Base-by-base conservation (phyloP, 1,140 invertebrate species). In the Drosophila oshimai region DNA sequence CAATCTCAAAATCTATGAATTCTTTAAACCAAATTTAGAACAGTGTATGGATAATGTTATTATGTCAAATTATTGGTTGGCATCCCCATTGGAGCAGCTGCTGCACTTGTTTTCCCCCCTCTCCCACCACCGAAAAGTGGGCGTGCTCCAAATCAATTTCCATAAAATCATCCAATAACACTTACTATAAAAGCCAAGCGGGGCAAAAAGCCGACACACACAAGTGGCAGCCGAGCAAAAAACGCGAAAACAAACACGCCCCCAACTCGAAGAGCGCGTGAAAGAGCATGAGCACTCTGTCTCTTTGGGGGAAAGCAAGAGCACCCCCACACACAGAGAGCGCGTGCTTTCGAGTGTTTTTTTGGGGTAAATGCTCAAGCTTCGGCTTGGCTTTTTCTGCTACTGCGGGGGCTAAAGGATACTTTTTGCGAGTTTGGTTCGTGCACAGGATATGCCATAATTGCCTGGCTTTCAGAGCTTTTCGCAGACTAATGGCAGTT, bases 151-250 rank as follows among this genome's bases (percentile, higher is more conserved):
- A 84, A 84, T 86, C 79, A 84, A 84, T 84, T 84, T 84, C 69
- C 80, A 86, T 84, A 62, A 84, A 84, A 84, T 86, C 79, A 86
- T 79, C 80, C 80, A 84, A 86, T 80, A 86, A 84, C 71, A 86
- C 80, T 80, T 86, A n/a, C n/a, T n/a, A n/a, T n/a, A 86, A 84
- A 79, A 58, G 41, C 47, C 61, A 51, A 31, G 41, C 18, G 42
- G 47, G 29, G 51, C 42, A 68, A 46, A 60, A 49, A 51, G 26
- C 31, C 51, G 31, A 39, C 18, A 51, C 15, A 31, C 65, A 46
- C 54, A 55, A 72, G 34, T 42, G 41, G 45, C 49, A 70, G 45
- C 39, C 51, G 49, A 64, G 67, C 42, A 75, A 75, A 84, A 79
- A 75, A 75, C 44, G 75, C 53, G 80, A 84, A 60, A 84, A 79